phyloP scores from a whole-genome alignment of 2,797 vertebrate genomes.

The Mus caroli region DNA sequence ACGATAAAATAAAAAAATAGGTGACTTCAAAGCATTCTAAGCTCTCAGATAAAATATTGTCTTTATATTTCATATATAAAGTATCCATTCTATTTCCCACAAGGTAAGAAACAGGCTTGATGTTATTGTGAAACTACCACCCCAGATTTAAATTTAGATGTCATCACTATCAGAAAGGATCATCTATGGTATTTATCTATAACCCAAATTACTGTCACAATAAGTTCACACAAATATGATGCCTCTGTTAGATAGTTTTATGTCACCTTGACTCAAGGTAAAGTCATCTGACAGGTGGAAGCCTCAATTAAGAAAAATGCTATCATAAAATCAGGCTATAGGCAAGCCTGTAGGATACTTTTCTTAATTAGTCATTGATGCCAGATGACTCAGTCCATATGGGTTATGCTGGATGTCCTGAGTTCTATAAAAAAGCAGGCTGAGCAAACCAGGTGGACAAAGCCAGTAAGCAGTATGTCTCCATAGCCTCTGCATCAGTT shows the following conservation, averaged over 20 bases:
- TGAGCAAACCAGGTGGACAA: neutral
- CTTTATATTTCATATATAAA: neutral
- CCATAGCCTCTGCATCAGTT: neutral
- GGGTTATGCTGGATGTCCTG: too few species aligned
- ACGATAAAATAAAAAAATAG: neutral
- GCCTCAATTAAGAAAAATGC: neutral
- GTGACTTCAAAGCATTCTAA: too few species aligned
- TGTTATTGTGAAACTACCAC: neutral
- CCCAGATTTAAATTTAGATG: constrained; percentile 24
- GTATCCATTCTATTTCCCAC: neutral
- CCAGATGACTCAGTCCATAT: neutral
- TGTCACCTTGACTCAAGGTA: neutral
- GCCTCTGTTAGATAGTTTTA: neutral
- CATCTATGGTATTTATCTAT: neutral
- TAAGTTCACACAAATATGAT: neutral
- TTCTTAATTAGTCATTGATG: neutral
- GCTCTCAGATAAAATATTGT: too few species aligned
- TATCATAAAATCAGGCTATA: neutral
- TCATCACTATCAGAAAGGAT: neutral
- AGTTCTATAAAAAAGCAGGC: neutral
- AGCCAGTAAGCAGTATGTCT: neutral
- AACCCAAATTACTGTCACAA: neutral
- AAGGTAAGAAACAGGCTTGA: neutral
- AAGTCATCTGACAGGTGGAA: neutral
- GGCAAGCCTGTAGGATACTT: neutral